Evolutionary conservation across 2,797 vertebrate species (phyloP), one percentile per base, ranked within the genome.

Genomic region (Bryconaethiops microstoma): DNA sequence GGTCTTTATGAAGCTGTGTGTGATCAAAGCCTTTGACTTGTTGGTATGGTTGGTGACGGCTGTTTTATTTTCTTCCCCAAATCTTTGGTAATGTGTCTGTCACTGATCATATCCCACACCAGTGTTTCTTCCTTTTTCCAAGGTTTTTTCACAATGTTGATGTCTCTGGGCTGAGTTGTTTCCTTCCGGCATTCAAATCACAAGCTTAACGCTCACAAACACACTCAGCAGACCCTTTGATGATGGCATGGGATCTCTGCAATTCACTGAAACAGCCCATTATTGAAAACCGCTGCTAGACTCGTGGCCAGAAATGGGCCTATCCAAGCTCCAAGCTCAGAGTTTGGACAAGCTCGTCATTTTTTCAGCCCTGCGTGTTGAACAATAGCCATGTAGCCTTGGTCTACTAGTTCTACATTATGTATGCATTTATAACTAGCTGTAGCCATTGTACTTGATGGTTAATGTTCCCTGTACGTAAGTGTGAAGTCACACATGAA

Each of bases 91-190:
- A 73, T 77, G 72, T 73, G 68, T 35, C 23, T 69, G 55, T 72
- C 74, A 82, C 13, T 0, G 12, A 17, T 52, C 42, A 54, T 50
- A 77, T 39, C 13, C 21, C 12, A 35, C 17, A 77, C 16, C 50
- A 39, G 39, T 50, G 68, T 82, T 81, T 67, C 55, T 63, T 71
- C 50, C 75, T 62, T 70, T 48, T 52, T 19, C 10, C 55, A 80
- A n/a, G 7, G 54, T 81, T 67, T 67, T n/a, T 73, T 75, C 63
- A 52, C 57, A 73, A 50, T 57, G 74, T 73, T 77, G 80, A 82
- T 65, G 70, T 81, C 80, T 72, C 67, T 65, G 39, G 7, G 16
- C 62, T 19, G 48, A 45, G 64, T 54, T 74, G 21, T 45, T 19
- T 50, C 39, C 29, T 25, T 64, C 29, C 42, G 54, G 23, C 10